Evolutionary conservation across 2,797 vertebrate genomes (phyloP).

Genomic region (Ataeniobius toweri): DNA sequence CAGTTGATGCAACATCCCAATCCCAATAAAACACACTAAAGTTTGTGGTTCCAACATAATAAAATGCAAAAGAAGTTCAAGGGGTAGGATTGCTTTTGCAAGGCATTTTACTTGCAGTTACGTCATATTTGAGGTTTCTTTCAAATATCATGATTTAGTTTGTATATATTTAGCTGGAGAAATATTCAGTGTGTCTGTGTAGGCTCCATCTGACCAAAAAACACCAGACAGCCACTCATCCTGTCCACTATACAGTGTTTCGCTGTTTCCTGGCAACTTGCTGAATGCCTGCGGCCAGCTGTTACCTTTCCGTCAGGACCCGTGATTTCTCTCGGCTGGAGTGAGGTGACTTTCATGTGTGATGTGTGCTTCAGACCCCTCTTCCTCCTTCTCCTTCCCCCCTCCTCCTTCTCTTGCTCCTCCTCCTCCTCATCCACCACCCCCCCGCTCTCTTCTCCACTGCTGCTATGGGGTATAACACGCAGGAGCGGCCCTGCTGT

Average conservation of each 20-base stretch:
- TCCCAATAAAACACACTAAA: background rate
- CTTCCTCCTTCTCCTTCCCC: slow-evolving; percentile 22
- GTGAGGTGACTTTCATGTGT: slow-evolving; percentile 76
- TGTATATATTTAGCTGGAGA: slow-evolving; percentile 43
- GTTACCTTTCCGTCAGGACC: slow-evolving; percentile 75
- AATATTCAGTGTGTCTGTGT: slow-evolving; percentile 55
- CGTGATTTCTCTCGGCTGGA: slow-evolving; percentile 70
- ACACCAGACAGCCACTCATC: slow-evolving; percentile 57
- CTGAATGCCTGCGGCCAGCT: slow-evolving; percentile 62
- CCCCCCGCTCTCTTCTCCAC: background rate
- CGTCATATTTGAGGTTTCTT: slow-evolving; percentile 16
- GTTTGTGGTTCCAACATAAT: background rate
- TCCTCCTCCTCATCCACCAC: too few relatives aligned
- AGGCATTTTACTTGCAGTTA: background rate
- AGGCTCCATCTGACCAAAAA: slow-evolving; percentile 55
- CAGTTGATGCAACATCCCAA: background rate
- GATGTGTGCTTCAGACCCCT: slow-evolving; percentile 66
- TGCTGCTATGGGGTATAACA: slow-evolving; percentile 65
- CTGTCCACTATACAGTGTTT: slow-evolving; percentile 53
- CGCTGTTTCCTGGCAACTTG: slow-evolving; percentile 78
- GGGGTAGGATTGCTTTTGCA: background rate
- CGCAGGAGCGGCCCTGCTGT: slow-evolving; percentile 69
- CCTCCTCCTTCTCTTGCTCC: slow-evolving; percentile 16
- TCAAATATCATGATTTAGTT: slow-evolving; percentile 17
- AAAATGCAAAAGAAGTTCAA: background rate